Evolutionary conservation across 2,888 invertebrate genomes (phyloP).

Genomic region (Lepidocyrtinus sp.): DNA sequence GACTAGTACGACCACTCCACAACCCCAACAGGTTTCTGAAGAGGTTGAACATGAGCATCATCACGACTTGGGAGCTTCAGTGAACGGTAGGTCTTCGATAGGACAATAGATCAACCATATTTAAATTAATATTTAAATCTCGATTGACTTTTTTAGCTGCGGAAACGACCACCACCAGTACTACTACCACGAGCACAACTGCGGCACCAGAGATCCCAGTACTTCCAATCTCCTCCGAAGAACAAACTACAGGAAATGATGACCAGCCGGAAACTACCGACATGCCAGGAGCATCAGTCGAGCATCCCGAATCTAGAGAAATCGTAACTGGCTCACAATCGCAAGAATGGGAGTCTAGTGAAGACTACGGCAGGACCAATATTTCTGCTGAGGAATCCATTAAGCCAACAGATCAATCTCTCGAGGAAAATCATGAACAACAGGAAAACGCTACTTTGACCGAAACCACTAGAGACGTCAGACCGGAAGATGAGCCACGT

Average conservation of each 20-base stretch:
- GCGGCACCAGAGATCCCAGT: constrained; percentile 33
- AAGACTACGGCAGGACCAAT: constrained; percentile 26
- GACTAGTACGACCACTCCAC: no score
- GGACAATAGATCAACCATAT: no score
- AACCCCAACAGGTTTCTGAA: no score
- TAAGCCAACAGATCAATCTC: constrained; percentile 12
- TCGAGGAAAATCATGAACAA: constrained; percentile 14
- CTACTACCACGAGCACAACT: constrained; percentile 33
- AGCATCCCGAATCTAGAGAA: constrained; percentile 6
- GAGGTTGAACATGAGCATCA: constrained; percentile 27
- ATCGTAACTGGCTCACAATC: not conserved
- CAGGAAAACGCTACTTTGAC: constrained; percentile 2
- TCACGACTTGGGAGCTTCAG: constrained; percentile 16
- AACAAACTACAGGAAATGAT: constrained; percentile 12
- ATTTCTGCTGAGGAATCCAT: constrained; percentile 18
- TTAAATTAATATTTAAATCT: no score
- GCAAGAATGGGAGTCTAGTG: not conserved
- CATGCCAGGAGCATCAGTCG: not conserved
- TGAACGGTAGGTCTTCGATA: no score
- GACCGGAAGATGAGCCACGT: constrained; percentile 7
- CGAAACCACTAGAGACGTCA: not conserved
- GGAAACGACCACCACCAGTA: constrained; percentile 41
- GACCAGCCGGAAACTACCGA: constrained; percentile 2
- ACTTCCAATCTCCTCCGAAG: constrained; percentile 30
- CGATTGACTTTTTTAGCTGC: no score